Percentiles rank a stretch among this genome's conserved stretches.
phyloP scores from a whole-genome alignment of 2,113 vertebrate genomes.

The Coreoperca whiteheadi region DNA sequence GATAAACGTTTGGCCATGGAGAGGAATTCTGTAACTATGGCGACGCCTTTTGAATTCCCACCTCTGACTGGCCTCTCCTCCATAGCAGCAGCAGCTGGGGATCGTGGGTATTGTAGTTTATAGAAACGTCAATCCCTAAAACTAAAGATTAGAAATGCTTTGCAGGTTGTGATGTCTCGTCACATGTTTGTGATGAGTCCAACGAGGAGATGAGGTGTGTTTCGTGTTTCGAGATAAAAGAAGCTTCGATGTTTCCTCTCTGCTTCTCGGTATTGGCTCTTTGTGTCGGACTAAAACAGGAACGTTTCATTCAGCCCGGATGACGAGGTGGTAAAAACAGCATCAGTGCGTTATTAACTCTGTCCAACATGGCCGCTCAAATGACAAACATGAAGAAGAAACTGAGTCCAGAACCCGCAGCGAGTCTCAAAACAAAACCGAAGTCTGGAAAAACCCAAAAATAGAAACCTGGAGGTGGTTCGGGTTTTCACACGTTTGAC shows the following conservation, averaged over 20 bases:
- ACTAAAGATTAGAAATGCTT: too few relatives aligned
- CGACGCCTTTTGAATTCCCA: too few relatives aligned
- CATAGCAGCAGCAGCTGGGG: background rate
- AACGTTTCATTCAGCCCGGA: background rate
- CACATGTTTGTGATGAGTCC: too few relatives aligned
- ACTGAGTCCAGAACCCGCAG: background rate
- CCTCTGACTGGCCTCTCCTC: background rate
- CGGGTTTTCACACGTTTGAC: constrained; percentile 14
- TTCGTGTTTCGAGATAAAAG: too few relatives aligned
- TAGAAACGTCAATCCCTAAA: too few relatives aligned
- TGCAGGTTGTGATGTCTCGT: too few relatives aligned
- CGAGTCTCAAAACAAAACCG: constrained; percentile 23
- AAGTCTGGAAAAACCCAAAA: constrained; percentile 31
- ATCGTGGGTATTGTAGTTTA: background rate
- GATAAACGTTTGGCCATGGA: too few relatives aligned
- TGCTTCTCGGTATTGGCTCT: too few relatives aligned
- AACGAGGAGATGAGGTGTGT: too few relatives aligned
- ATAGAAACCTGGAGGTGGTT: constrained; percentile 20
- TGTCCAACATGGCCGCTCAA: background rate
- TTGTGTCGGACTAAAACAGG: background rate
- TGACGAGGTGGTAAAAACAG: background rate
- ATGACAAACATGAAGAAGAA: background rate
- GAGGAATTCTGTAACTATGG: too few relatives aligned
- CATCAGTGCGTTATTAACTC: background rate
- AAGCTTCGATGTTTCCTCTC: too few relatives aligned